Conservation (phyloP, 2,113 vertebrate species). For the Labeo rohita region DNA sequence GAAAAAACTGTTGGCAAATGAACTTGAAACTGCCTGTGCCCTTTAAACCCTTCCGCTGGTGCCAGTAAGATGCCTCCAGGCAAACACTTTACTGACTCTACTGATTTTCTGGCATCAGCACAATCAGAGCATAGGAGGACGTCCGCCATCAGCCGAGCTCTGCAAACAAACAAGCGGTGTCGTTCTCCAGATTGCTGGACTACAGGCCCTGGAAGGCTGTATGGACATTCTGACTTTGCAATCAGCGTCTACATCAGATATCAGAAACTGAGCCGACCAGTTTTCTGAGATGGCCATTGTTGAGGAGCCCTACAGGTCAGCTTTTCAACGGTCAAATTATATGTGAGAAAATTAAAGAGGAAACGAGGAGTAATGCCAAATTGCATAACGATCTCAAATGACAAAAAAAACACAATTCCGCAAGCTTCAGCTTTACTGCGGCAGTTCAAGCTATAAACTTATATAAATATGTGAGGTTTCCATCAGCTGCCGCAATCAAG, state of each 20-base stretch:
- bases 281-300: constrained; percentile 4
- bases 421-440: background rate
- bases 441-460: constrained; percentile 36
- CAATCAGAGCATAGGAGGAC: constrained; percentile 48
- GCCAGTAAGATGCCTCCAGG: constrained; percentile 36
- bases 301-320: background rate
- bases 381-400: constrained; percentile 4
- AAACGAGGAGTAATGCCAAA: background rate
- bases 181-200: constrained; percentile 29
- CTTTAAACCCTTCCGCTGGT: constrained; percentile 17
- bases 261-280: background rate
- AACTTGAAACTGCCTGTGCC: constrained; percentile 35
- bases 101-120: constrained; percentile 47
- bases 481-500: constrained; percentile 60
- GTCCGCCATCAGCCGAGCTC: constrained; percentile 39
- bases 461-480: constrained; percentile 54
- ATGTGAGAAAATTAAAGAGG: background rate
- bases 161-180: constrained; percentile 39
- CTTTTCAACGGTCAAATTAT: constrained; percentile 12
- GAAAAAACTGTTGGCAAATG: constrained; percentile 24
- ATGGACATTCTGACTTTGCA: constrained; percentile 13
- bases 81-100: constrained; percentile 43
- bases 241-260: constrained; percentile 37
- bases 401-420: background rate
- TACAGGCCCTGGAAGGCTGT: constrained; percentile 4